A percentile compares a stretch with the other conserved stretches of the same genome.
Evolutionary conservation across 2,797 vertebrate genomes (phyloP).

Genomic region (Amblyraja radiata): DNA sequence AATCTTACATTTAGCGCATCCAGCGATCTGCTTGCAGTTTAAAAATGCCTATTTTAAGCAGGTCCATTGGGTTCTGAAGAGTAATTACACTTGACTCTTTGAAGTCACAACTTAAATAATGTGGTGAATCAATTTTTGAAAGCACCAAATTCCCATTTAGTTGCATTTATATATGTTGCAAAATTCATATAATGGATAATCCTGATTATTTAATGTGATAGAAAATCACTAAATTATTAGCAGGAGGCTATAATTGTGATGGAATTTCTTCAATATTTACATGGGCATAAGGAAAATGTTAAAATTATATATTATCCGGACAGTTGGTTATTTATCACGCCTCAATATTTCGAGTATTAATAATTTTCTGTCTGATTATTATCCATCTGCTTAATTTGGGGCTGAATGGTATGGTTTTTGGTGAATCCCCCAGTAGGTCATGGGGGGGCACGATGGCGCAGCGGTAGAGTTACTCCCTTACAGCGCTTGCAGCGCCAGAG

Average conservation of each 20-base stretch:
- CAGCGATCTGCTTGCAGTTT: background rate
- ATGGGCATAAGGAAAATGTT: slow-evolving; percentile 6
- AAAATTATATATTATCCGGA: background rate
- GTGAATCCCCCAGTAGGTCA: background rate
- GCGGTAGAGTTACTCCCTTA: too few species aligned
- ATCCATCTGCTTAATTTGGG: background rate
- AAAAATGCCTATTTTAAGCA: background rate
- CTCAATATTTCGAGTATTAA: background rate
- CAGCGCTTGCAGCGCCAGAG: too few species aligned
- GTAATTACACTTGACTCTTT: slow-evolving; percentile 16
- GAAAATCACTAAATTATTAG: background rate
- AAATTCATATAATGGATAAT: slow-evolving; percentile 18
- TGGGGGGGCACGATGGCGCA: too few species aligned
- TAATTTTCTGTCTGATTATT: background rate
- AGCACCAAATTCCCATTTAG: background rate
- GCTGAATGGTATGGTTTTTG: background rate
- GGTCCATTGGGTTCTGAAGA: background rate
- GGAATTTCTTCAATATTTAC: slow-evolving; percentile 2
- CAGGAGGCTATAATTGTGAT: background rate
- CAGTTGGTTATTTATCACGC: slow-evolving; percentile 13
- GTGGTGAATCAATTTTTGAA: slow-evolving; percentile 15
- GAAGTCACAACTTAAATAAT: background rate
- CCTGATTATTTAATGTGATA: background rate
- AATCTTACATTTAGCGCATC: background rate
- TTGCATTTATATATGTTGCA: background rate